A percentile compares a stretch with the other conserved stretches of the same genome.
phyloP scores from a whole-genome alignment of 2,888 invertebrate species.

The Coecobrya sp. region DNA sequence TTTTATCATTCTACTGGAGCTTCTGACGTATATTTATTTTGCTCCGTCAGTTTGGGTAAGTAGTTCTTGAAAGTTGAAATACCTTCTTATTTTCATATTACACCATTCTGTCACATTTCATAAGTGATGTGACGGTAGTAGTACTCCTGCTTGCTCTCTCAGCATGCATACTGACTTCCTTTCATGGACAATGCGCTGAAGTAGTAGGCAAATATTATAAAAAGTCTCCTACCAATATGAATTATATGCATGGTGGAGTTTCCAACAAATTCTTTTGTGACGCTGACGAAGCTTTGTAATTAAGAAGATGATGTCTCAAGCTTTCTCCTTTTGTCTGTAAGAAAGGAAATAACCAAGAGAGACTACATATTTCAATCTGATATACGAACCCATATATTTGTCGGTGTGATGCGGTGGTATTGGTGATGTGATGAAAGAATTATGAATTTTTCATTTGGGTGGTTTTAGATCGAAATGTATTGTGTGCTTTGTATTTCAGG shows the following conservation, averaged over 20 bases:
- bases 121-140: too few species aligned
- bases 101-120: too few species aligned
- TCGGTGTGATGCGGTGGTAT: background rate
- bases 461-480: background rate
- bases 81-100: background rate
- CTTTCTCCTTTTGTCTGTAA: conserved; percentile 35
- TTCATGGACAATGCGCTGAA: too few species aligned
- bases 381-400: background rate
- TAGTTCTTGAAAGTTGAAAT: conserved; percentile 38
- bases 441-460: background rate
- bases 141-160: too few species aligned
- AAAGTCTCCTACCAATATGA: background rate
- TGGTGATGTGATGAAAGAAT: conserved; percentile 11
- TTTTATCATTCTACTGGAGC: conserved; percentile 80
- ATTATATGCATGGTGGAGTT: background rate
- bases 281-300: conserved; percentile 76
- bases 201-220: background rate
- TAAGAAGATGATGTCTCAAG: conserved; percentile 58
- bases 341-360: conserved; percentile 11
- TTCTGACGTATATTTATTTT: conserved; percentile 78
- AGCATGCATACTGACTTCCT: too few species aligned
- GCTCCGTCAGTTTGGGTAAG: conserved; percentile 80
- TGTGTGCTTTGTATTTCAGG: conserved; percentile 52
- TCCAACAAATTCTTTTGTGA: conserved; percentile 55
- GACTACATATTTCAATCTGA: conserved; percentile 47